Percentiles rank a stretch among this genome's conserved stretches.
These are phyloP conservation scores for Chionodraco myersi DNA, from an alignment of 2,113 vertebrate species.

Conservation along the genomic window DNA sequence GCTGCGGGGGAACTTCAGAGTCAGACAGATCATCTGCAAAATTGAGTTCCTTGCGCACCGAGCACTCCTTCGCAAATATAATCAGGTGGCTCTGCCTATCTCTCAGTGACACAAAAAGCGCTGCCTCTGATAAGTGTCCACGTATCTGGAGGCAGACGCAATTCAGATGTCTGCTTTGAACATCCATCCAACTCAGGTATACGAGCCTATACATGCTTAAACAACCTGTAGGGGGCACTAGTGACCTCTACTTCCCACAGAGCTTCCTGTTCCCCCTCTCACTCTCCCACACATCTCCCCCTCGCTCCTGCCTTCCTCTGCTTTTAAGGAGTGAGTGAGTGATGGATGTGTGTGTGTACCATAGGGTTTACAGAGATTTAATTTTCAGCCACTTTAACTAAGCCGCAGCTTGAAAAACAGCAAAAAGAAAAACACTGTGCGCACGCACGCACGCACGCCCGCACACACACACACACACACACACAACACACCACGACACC, in stretches of 20 bases:
- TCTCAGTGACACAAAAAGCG: slow-evolving; percentile 34
- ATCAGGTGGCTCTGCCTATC: slow-evolving; percentile 50
- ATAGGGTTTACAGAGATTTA: slow-evolving; percentile 61
- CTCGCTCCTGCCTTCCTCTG: slow-evolving; percentile 13
- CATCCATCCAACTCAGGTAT: slow-evolving; percentile 39
- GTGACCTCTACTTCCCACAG: slow-evolving; percentile 57
- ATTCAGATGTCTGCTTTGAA: slow-evolving; percentile 47
- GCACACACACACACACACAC: slow-evolving; percentile 24
- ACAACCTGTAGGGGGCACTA: slow-evolving; percentile 73
- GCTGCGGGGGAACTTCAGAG: slow-evolving; percentile 33
- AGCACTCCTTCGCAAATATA: slow-evolving; percentile 45
- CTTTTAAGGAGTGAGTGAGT: slow-evolving; percentile 57
- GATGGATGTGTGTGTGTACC: slow-evolving; percentile 46
- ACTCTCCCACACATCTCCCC: slow-evolving; percentile 53
- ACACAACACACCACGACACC: slow-evolving; percentile 35
- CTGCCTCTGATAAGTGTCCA: slow-evolving; percentile 39
- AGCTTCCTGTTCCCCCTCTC: slow-evolving; percentile 40
- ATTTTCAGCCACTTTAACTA: slow-evolving; percentile 69
- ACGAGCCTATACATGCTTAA: slow-evolving; percentile 7
- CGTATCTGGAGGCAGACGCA: slow-evolving; percentile 24
- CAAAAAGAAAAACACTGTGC: not conserved
- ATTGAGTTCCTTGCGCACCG: slow-evolving; percentile 50
- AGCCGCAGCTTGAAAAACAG: slow-evolving; percentile 30
- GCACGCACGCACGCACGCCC: slow-evolving; percentile 19
- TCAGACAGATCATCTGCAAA: slow-evolving; percentile 56